Evolutionary conservation across 2,888 invertebrate genomes (phyloP).

Genomic region (Rutpela maculata): DNA sequence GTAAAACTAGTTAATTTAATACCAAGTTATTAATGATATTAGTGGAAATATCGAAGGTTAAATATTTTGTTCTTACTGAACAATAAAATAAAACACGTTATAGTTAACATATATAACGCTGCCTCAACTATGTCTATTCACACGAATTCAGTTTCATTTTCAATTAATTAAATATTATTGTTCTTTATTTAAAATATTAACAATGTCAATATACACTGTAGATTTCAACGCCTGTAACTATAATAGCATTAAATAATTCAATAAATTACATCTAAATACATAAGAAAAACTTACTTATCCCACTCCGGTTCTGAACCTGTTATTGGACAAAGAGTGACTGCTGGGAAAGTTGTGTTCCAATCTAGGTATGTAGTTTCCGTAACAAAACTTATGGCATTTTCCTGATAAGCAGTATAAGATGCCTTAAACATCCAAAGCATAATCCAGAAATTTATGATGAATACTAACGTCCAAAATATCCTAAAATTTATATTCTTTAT

Average conservation of each 20-base stretch:
- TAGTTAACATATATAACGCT: too few relatives aligned
- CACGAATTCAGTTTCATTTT: too few relatives aligned
- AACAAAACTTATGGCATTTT: constrained; percentile 74
- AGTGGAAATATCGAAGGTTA: too few relatives aligned
- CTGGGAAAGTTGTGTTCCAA: constrained; percentile 80
- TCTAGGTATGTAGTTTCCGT: constrained; percentile 78
- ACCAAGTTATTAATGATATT: too few relatives aligned
- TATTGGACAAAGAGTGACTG: constrained; percentile 78
- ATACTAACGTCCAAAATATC: constrained; percentile 76
- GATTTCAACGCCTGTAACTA: too few relatives aligned
- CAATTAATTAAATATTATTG: too few relatives aligned
- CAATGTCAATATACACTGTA: too few relatives aligned
- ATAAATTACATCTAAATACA: not conserved
- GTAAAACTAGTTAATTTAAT: too few relatives aligned
- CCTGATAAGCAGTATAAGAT: constrained; percentile 76
- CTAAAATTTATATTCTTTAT: constrained; percentile 66
- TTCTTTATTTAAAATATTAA: too few relatives aligned
- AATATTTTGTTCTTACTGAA: too few relatives aligned
- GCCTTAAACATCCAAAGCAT: constrained; percentile 74
- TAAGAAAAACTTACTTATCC: constrained; percentile 59
- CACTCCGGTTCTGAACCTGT: constrained; percentile 68
- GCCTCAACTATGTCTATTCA: too few relatives aligned
- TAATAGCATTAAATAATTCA: not conserved
- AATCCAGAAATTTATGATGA: constrained; percentile 73
- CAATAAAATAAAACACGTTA: too few relatives aligned